Base-by-base conservation (phyloP, 1,140 invertebrate species). In the Mamestra configurata region DNA sequence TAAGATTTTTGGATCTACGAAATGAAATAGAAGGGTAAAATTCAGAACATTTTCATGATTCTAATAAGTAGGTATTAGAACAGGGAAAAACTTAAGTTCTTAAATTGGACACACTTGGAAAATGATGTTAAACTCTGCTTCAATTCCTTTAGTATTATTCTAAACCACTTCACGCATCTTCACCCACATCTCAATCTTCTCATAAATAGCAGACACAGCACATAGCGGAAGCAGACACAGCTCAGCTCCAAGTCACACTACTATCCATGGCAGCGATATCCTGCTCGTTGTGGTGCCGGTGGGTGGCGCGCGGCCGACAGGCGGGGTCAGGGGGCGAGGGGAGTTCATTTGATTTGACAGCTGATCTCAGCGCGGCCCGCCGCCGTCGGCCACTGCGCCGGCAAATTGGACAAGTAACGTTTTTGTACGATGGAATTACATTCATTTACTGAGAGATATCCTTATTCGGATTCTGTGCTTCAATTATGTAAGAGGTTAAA, bases 281-380 rank as follows among this genome's bases (percentile, higher is more conserved):
- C 53, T 55, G 53, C 5, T 11, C 20, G 53, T 24, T 13, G 22
- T 10, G 18, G 18, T 53, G 6, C 18, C 7, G 53, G 20, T 2
- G 46, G 4, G 20, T 5, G 5, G 51, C 22, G 10, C 10, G 53
- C 7, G 2, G 5, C 0, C 7, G 64, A 4, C 40, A 11, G n/a
- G 35, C 35, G 10, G 61, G 7, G 35, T 7, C 18, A 10, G 35
- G 10, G 18, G 31, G 31, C 61, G 61, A 5, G 20, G 24, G 7
- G 15, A 40, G 64, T 24, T 68, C 64, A 49, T 46, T 68, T 68
- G 13, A 68, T 68, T 43, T 68, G 64, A 68, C 64, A 68, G 64
- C 37, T 46, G 64, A 68, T 64, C 59, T 64, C 64, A 46, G 64
- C 64, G 37, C 40, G 22, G 4, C 7, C n/a, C 64, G 37, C 40